phyloP scores from a whole-genome alignment of 2,797 vertebrate genomes.

The Urocyon cinereoargenteus region DNA sequence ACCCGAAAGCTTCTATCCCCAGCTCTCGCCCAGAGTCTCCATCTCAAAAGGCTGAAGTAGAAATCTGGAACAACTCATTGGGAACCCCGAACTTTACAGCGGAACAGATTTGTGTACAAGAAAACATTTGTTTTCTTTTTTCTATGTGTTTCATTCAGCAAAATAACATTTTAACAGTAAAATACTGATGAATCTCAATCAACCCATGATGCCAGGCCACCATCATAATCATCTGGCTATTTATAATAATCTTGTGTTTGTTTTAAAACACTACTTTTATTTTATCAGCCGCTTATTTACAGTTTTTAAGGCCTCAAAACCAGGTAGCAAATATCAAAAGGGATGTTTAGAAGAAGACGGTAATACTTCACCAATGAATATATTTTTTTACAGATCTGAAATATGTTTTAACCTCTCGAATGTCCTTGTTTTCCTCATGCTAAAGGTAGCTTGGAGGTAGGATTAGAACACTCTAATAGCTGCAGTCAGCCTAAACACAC shows the following conservation, averaged over 20 bases:
- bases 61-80: background rate
- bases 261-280: constrained; percentile 45
- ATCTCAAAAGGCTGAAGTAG: background rate
- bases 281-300: background rate
- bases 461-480: background rate
- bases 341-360: background rate
- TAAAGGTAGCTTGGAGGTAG: background rate
- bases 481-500: background rate
- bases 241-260: background rate
- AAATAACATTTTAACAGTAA: constrained; percentile 37
- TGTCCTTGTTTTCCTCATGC: background rate
- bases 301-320: constrained; percentile 42
- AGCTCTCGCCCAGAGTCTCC: background rate
- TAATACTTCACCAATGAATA: background rate
- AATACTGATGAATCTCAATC: background rate
- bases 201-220: background rate
- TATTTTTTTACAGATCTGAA: background rate
- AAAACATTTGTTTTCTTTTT: background rate
- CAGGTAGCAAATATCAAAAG: constrained; percentile 32
- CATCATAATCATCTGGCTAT: background rate
- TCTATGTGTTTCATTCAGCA: background rate
- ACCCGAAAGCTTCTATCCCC: background rate
- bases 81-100: background rate
- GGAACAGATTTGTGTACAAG: background rate
- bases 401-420: constrained; percentile 3